These are phyloP conservation scores for Caenorhabditis sp. DNA, from an alignment of 2,888 invertebrate genomes.

Conservation along the genomic window DNA sequence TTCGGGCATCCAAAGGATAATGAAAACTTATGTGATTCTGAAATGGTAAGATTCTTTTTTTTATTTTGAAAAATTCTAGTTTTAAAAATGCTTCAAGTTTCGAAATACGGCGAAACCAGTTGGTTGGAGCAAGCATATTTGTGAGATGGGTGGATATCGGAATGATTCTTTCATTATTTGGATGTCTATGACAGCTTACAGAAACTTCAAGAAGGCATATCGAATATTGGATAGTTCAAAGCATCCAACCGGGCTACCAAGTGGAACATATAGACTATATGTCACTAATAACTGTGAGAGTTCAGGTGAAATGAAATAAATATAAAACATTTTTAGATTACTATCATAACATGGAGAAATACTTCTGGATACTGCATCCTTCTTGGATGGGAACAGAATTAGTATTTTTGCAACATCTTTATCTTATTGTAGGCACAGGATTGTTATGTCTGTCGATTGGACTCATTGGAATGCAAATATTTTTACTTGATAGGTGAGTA, in stretches of 20 bases:
- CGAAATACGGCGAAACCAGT: conserved; percentile 25
- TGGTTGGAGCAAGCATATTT: conserved; percentile 31
- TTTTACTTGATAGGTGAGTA: conserved; percentile 11
- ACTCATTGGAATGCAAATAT: conserved; percentile 22
- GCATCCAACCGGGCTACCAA: conserved; percentile 8
- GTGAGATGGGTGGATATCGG: conserved; percentile 38
- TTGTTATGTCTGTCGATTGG: conserved; percentile 9
- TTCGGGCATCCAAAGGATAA: conserved; percentile 13
- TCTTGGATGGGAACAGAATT: conserved; percentile 36
- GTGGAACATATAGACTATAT: conserved; percentile 22
- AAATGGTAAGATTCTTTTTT: conserved; percentile 9
- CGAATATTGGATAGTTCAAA: conserved; percentile 12
- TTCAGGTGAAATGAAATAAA: neutral
- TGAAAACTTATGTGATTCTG: conserved; percentile 20
- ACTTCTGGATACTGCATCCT: conserved; percentile 32
- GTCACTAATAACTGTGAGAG: conserved; percentile 19
- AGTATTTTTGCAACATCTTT: conserved; percentile 26
- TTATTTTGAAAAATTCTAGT: neutral
- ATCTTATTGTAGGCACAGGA: conserved; percentile 26
- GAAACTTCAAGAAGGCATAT: conserved; percentile 33
- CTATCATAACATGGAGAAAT: conserved; percentile 17
- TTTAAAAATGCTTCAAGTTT: conserved; percentile 10
- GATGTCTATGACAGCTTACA: conserved; percentile 20
- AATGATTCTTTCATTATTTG: conserved; percentile 27
- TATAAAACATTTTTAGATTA: neutral